Base-by-base conservation (phyloP, 2,797 vertebrate genomes). In the Megalops cyprinoides region DNA sequence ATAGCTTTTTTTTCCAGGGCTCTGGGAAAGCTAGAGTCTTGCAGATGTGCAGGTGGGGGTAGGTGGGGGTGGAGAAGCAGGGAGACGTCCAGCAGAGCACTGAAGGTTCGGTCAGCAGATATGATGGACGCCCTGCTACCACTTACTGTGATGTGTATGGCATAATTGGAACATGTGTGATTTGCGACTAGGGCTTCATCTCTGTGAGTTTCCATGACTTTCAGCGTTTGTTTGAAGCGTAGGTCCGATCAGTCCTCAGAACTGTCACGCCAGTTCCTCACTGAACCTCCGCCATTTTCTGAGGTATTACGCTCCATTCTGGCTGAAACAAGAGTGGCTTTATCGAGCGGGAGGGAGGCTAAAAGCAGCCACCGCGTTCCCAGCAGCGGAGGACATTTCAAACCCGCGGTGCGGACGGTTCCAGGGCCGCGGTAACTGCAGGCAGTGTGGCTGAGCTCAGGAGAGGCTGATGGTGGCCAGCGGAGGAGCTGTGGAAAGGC, bases 401-500 rank as follows among this genome's bases (percentile, higher is more conserved):
- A 18, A 18, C 3, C 6, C 34, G 2, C 34, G 4, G 31, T 37
- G 62, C 12, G 8, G 39, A 39, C 39, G 15, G 6, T 67, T 67
- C 20, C 34, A 49, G 60, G 20, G 53, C 71, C 14, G 25, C 49
- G 7, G 46, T 80, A 28, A 60, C 71, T 58, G 71, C 56, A 51
- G 34, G 49, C 28, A 49, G 23, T 48, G 44, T 49, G 2, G 51
- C 44, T 31, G 67, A 80, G 79, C 12, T 14, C 69, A 44, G 37
- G 34, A 15, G 79, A 80, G 79, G 51, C 53, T 74, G 71, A n/a
- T 9, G 15, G 18, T 15, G 60, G 46, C 76, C 55, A 60, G 87
- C 88, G 90, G 85, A 86, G 53, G 60, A 25, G 53, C 34, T 53
- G 53, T 75, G 74, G 62, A 53, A 81, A 65, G 31, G 46, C 56